phyloP scores from a whole-genome alignment of 1,140 invertebrate genomes.

The Drosophila persimilis region DNA sequence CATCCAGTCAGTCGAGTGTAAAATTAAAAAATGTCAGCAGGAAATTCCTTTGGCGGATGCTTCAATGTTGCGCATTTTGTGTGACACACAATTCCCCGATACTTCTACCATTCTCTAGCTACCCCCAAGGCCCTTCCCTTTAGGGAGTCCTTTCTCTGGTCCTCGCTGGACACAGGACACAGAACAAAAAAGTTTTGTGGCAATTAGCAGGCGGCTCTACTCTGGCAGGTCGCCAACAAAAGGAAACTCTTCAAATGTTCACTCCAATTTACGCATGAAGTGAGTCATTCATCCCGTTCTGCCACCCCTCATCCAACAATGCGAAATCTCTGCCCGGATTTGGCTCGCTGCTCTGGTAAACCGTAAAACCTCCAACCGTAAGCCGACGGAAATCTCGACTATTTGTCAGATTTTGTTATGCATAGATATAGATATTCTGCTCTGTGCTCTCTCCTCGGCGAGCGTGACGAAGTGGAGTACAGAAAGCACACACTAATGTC shows the following conservation, averaged over 20 bases:
- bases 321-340: slow-evolving; percentile 18
- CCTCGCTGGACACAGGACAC: no score
- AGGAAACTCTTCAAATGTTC: slow-evolving; percentile 47
- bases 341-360: slow-evolving; percentile 56
- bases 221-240: slow-evolving; percentile 49
- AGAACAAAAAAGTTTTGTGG: slow-evolving; percentile 42
- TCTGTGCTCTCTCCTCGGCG: slow-evolving; percentile 11
- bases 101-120: slow-evolving; percentile 3
- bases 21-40: slow-evolving; percentile 80
- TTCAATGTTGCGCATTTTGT: slow-evolving; percentile 69
- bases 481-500: slow-evolving; percentile 55
- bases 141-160: neutral
- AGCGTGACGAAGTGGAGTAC: slow-evolving; percentile 52
- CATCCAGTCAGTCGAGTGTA: slow-evolving; percentile 74
- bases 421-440: slow-evolving; percentile 4
- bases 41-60: slow-evolving; percentile 76
- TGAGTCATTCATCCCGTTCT: slow-evolving; percentile 36
- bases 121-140: neutral
- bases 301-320: neutral
- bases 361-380: slow-evolving; percentile 17
- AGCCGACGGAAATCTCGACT: slow-evolving; percentile 55
- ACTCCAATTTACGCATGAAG: slow-evolving; percentile 54
- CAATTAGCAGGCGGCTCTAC: slow-evolving; percentile 53
- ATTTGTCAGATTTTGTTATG: slow-evolving; percentile 57
- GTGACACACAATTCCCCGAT: slow-evolving; percentile 50